Evolutionary conservation across 2,797 vertebrate species (phyloP).

Genomic region (Astyanax mexicanus): DNA sequence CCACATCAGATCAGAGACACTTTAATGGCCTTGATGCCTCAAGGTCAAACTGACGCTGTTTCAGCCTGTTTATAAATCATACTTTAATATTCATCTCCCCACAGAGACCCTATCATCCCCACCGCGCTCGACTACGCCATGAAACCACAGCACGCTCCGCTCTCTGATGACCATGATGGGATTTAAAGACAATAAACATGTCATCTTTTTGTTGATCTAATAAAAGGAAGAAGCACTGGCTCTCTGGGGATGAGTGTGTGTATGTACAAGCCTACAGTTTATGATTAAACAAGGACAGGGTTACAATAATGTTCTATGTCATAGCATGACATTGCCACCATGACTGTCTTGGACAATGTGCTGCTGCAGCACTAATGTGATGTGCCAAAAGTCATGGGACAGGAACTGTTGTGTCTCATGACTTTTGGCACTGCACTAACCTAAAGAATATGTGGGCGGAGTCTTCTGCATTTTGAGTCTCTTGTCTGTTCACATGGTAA

Average conservation of each 20-base stretch:
- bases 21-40: conserved; percentile 47
- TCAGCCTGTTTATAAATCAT: conserved; percentile 39
- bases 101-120: conserved; percentile 27
- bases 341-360: no score
- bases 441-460: no score
- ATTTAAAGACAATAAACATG: conserved; percentile 49
- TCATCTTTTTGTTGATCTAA: conserved; percentile 47
- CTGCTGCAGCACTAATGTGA: no score
- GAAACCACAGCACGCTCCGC: conserved; percentile 27
- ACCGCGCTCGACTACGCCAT: conserved; percentile 3
- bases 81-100: conserved; percentile 45
- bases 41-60: conserved; percentile 56
- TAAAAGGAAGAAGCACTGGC: conserved; percentile 18
- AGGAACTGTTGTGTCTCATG: no score
- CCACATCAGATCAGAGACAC: conserved; percentile 45
- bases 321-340: neutral
- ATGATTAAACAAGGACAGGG: conserved; percentile 19
- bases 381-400: no score
- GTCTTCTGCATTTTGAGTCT: no score
- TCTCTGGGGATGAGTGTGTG: conserved; percentile 16
- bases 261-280: conserved; percentile 1
- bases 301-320: neutral
- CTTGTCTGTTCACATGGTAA: no score
- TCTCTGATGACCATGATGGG: conserved; percentile 35
- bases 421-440: no score